phyloP scores from a whole-genome alignment of 2,797 vertebrate genomes.

The Epinephelus malabaricus region DNA sequence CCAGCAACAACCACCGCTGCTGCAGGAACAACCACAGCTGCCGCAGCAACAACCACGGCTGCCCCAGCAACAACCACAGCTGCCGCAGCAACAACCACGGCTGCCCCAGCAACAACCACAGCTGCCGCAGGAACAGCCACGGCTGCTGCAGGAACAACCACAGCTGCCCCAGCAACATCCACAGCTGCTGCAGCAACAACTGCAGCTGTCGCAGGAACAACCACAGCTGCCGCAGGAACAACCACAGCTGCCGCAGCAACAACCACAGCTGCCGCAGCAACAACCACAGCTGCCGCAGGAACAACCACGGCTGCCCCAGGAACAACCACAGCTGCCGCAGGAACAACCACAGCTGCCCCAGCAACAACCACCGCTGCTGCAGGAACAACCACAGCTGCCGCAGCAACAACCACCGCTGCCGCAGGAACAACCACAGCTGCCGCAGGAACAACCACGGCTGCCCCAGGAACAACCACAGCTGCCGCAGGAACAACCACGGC shows the following conservation, averaged over 20 bases:
- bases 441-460: no score
- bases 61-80: no score
- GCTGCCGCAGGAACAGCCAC: no score
- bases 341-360: not conserved
- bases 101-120: no score
- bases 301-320: fast-evolving
- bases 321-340: not conserved
- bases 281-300: not conserved
- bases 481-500: no score
- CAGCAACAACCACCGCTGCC: not conserved
- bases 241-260: not conserved
- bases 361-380: fast-evolving
- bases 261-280: not conserved
- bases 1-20: no score
- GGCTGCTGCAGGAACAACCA: no score
- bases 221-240: not conserved
- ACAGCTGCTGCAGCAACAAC: not conserved
- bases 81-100: no score
- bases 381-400: fast-evolving
- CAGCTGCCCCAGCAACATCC: not conserved
- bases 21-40: no score
- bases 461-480: no score
- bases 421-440: no score
- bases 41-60: no score
- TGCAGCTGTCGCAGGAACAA: fast-evolving